These are phyloP conservation scores for Anastrepha ludens DNA, from an alignment of 1,140 invertebrate genomes.

Conservation along the genomic window DNA sequence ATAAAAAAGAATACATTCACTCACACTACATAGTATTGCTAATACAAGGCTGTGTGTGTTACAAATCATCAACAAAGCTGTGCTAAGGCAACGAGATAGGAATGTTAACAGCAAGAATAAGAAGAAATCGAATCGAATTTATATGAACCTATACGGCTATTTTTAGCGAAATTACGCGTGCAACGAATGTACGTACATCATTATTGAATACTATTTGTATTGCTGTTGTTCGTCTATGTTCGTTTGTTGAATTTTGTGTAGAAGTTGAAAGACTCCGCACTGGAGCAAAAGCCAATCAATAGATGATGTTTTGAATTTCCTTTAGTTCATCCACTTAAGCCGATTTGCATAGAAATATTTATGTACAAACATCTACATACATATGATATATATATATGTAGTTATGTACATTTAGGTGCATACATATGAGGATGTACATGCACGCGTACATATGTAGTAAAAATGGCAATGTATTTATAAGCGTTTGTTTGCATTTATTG, in stretches of 20 bases:
- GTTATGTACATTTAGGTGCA: background rate
- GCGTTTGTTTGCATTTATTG: background rate
- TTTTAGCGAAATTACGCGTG: constrained; percentile 49
- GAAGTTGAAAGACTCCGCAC: background rate
- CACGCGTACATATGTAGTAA: background rate
- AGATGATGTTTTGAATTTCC: constrained; percentile 28
- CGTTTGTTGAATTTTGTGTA: constrained; percentile 29
- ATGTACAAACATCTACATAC: background rate
- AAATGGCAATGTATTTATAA: background rate
- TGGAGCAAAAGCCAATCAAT: constrained; percentile 38
- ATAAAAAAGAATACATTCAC: background rate
- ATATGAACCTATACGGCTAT: constrained; percentile 37
- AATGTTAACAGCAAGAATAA: constrained; percentile 34
- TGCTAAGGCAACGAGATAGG: constrained; percentile 31
- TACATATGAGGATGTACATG: background rate
- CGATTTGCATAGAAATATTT: constrained; percentile 26
- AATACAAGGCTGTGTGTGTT: background rate
- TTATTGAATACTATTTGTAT: background rate
- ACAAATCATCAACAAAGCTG: constrained; percentile 28
- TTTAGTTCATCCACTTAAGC: constrained; percentile 35
- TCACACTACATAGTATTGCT: background rate
- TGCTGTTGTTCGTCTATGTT: background rate
- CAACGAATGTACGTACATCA: background rate
- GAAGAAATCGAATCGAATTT: constrained; percentile 43
- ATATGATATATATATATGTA: background rate